Evolutionary conservation across 2,888 invertebrate species (phyloP).

Genomic region (Polyploca ridens): DNA sequence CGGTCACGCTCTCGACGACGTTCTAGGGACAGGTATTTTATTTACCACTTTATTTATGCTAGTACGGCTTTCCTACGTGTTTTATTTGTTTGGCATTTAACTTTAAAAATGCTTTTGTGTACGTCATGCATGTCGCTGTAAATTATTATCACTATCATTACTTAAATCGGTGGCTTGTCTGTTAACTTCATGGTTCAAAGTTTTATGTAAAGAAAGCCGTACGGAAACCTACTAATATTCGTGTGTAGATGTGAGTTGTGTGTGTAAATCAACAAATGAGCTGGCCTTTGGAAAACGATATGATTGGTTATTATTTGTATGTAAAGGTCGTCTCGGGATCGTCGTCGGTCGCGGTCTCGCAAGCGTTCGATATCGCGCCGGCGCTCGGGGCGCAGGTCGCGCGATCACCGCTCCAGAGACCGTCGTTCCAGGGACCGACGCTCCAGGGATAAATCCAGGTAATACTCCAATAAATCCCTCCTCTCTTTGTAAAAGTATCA

Average conservation of each 20-base stretch:
- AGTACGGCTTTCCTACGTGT: conserved; percentile 32
- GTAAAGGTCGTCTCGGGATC: conserved; percentile 56
- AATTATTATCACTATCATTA: not conserved
- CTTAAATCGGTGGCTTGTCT: too few relatives aligned
- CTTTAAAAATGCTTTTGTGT: not conserved
- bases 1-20: conserved; percentile 79
- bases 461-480: conserved; percentile 16
- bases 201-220: too few relatives aligned
- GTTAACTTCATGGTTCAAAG: too few relatives aligned
- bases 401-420: conserved; percentile 65
- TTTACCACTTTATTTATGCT: conserved; percentile 30
- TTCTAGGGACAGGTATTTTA: conserved; percentile 75
- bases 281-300: not conserved
- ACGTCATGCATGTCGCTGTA: not conserved
- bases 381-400: conserved; percentile 69
- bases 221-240: too few relatives aligned
- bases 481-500: not conserved
- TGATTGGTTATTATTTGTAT: not conserved
- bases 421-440: conserved; percentile 70
- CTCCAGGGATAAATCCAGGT: conserved; percentile 73
- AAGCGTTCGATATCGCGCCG: conserved; percentile 71
- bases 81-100: conserved; percentile 18
- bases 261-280: too few relatives aligned
- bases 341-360: conserved; percentile 73
- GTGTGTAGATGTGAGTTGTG: too few relatives aligned